Evolutionary conservation across 2,888 invertebrate species (phyloP).

Genomic region (Leptinotarsa tumamoca): DNA sequence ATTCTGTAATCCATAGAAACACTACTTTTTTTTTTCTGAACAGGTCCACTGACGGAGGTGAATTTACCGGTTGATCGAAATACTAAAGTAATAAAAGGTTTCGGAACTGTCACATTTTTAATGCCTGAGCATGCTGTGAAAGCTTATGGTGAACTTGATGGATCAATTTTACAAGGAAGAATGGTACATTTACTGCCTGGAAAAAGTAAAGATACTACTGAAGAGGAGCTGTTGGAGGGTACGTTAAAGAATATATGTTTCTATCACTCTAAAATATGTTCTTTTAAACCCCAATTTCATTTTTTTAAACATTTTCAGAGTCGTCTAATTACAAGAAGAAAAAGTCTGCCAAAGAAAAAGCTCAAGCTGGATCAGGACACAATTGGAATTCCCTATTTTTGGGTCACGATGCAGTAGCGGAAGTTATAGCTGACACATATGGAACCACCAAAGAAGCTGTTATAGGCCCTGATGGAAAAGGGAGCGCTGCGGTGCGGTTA

Average conservation of each 20-base stretch:
- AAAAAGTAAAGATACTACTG: conserved; percentile 71
- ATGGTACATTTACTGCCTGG: conserved; percentile 94
- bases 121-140: conserved; percentile 95
- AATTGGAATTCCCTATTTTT: conserved; percentile 98
- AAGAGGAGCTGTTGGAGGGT: conserved; percentile 48
- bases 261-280: not conserved
- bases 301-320: conserved; percentile 62
- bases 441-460: conserved; percentile 87
- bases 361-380: conserved; percentile 80
- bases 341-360: conserved; percentile 81
- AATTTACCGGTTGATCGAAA: conserved; percentile 88
- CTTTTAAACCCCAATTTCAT: not conserved
- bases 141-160: conserved; percentile 90
- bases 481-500: conserved; percentile 90
- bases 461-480: conserved; percentile 65
- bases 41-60: conserved; percentile 89
- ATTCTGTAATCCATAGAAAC: not conserved
- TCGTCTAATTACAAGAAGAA: conserved; percentile 84
- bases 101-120: conserved; percentile 91
- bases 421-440: conserved; percentile 87
- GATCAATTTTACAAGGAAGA: conserved; percentile 90
- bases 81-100: conserved; percentile 89
- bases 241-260: conserved; percentile 8
- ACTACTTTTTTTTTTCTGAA: conserved; percentile 74
- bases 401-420: conserved; percentile 92